Percentiles rank a stretch among this genome's conserved stretches.
These are phyloP conservation scores for Invenusta paracnida DNA, from an alignment of 2,888 invertebrate genomes.

Conservation along the genomic window DNA sequence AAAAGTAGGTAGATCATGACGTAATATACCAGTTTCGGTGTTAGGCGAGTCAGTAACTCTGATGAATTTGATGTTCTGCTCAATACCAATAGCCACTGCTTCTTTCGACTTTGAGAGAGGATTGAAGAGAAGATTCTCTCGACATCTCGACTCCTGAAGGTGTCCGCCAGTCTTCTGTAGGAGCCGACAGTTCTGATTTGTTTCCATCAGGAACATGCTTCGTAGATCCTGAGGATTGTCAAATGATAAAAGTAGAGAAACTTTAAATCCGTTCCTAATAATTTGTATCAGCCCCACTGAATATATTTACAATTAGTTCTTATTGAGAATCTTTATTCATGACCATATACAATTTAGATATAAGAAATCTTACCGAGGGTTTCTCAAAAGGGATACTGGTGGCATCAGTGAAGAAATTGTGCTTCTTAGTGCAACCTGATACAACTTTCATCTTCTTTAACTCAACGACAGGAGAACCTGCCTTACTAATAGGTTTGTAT, in stretches of 20 bases:
- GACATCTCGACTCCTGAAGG: neutral
- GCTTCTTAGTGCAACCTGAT: neutral
- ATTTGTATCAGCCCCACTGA: too few species aligned
- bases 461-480: neutral
- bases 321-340: too few species aligned
- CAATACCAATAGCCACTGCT: neutral
- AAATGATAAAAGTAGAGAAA: too few species aligned
- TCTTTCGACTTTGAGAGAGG: neutral
- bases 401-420: neutral
- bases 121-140: neutral
- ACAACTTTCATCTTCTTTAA: neutral
- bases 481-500: slow-evolving; percentile 62
- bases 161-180: neutral
- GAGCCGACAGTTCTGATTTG: neutral
- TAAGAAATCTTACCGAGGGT: neutral
- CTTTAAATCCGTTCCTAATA: too few species aligned
- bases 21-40: too few species aligned
- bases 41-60: neutral
- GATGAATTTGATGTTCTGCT: neutral
- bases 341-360: too few species aligned
- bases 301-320: too few species aligned
- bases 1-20: too few species aligned
- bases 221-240: neutral
- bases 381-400: neutral
- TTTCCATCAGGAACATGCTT: neutral